Base-by-base conservation (phyloP, 2,797 vertebrate species). In the Acrocephalus scirpaceus region DNA sequence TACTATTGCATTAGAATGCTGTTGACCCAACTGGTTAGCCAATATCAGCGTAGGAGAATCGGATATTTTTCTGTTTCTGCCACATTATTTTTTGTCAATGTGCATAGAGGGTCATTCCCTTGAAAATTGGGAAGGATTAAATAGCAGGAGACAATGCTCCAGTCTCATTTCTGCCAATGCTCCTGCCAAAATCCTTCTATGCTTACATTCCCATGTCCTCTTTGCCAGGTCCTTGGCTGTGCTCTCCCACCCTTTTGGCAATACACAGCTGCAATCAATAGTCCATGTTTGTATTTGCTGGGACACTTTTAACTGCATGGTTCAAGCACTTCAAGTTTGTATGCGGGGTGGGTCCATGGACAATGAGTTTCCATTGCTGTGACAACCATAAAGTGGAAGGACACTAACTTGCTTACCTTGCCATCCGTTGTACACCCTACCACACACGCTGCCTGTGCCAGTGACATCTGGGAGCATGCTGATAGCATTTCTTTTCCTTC, bases 391-490 rank as follows among this genome's bases (percentile, higher is more conserved):
- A 56, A 66, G 30, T 62, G 32, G 34, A 57, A 70, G 30, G 81
- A 67, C 0, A 0, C 23, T 45, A 17, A 17, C 22, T 72, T 78
- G 34, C 45, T 40, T 38, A 40, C 32, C 36, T 60, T 82, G 57
- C 26, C 50, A 13, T n/a, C 23, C 7, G 36, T 7, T 79, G 23
- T n/a, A 13, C 44, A 11, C 16, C 5, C 32, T 34, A 8, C 62
- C 3, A 7, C n/a, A 16, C 4, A 2, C 0, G 0, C 58, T 34
- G 4, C 13, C 2, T 13, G 10, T 56, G 54, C 62, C 42, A 47
- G 40, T 36, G 57, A 48, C 61, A 47, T 5, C 32, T 48, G 32
- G 36, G 67, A 82, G 30, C 26, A 5, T 5, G 6, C 27, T 73
- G 29, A 6, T 5, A 45, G 64, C 3, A 0, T 60, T 89, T 60